Conservation (phyloP, 2,113 vertebrate genomes). For the Propithecus coquereli region DNA sequence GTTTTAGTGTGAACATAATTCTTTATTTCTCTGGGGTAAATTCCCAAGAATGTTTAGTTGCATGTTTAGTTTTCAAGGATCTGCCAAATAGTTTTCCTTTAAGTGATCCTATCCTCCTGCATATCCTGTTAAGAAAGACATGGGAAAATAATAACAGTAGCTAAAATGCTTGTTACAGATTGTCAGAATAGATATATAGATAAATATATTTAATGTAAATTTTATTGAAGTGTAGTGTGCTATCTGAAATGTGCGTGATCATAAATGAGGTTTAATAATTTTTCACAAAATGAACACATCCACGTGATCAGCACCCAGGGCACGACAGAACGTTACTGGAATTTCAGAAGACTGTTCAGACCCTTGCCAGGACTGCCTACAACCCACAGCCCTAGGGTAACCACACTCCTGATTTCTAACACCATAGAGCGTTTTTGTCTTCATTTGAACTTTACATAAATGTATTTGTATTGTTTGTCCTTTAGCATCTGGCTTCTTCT, state of each 20-base stretch:
- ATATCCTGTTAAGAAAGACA: background rate
- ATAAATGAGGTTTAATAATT: background rate
- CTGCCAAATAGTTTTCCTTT: background rate
- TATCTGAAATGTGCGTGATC: background rate
- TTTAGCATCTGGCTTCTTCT: background rate
- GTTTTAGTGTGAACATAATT: background rate
- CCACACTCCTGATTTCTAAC: background rate
- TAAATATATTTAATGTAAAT: background rate
- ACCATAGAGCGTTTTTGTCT: background rate
- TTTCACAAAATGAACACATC: background rate
- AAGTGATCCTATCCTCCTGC: background rate
- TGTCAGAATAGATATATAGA: background rate
- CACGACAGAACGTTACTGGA: background rate
- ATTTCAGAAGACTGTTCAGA: background rate
- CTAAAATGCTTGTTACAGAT: background rate
- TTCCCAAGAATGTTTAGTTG: background rate
- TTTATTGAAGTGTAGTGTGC: background rate
- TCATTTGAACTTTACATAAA: background rate
- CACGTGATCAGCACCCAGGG: background rate
- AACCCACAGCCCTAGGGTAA: background rate
- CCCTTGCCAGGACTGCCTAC: rapidly evolving
- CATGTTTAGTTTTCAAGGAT: background rate
- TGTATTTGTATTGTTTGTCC: background rate
- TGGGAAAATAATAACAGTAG: background rate
- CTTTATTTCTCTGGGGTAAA: background rate